phyloP scores from a whole-genome alignment of 2,888 invertebrate genomes.

The Aspidapion aeneum region DNA sequence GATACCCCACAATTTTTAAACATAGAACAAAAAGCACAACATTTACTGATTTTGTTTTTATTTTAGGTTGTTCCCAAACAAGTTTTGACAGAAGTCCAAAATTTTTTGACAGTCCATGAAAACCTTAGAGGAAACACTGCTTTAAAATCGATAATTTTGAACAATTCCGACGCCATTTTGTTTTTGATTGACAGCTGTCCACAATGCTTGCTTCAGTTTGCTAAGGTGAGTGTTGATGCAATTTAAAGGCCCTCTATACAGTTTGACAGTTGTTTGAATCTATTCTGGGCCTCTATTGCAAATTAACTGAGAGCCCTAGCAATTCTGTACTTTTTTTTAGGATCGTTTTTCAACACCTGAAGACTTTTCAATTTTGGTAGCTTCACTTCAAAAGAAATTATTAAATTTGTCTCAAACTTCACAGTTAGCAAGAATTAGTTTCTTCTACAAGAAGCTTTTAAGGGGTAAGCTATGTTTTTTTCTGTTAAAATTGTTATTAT shows the following conservation, averaged over 20 bases:
- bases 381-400: slow-evolving; percentile 45
- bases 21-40: too few species aligned
- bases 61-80: slow-evolving; percentile 49
- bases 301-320: too few species aligned
- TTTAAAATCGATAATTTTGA: slow-evolving; percentile 51
- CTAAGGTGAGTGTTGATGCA: slow-evolving; percentile 54
- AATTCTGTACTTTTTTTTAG: slow-evolving; percentile 36
- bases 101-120: slow-evolving; percentile 57
- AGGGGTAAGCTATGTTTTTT: slow-evolving; percentile 37
- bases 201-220: slow-evolving; percentile 60
- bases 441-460: slow-evolving; percentile 44
- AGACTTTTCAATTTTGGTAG: slow-evolving; percentile 49
- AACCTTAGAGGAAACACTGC: slow-evolving; percentile 53
- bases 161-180: slow-evolving; percentile 51
- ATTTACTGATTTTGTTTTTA: too few species aligned
- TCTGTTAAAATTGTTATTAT: too few species aligned
- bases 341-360: slow-evolving; percentile 46
- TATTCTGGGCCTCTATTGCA: too few species aligned
- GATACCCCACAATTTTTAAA: too few species aligned
- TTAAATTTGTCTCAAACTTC: slow-evolving; percentile 40
- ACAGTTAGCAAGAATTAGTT: slow-evolving; percentile 39
- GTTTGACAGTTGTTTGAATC: too few species aligned
- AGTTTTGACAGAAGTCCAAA: slow-evolving; percentile 57
- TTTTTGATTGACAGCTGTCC: slow-evolving; percentile 59
- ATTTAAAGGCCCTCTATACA: too few species aligned